Evolutionary conservation across 2,797 vertebrate species (phyloP), one percentile per base, ranked within the genome.

Genomic region (Numenius phaeopus): DNA sequence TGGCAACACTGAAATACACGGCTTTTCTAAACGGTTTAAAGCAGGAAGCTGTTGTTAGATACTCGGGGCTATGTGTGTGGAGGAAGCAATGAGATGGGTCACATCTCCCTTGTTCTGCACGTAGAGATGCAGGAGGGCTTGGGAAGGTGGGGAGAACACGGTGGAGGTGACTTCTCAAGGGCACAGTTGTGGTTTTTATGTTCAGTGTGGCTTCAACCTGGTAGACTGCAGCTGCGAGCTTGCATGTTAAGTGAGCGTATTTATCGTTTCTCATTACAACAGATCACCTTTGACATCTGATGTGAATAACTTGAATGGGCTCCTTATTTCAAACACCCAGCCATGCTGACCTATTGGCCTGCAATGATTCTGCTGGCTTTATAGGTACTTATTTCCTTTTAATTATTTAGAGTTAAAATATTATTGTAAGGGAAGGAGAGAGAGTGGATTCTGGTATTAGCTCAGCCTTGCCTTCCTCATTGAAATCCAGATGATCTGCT

Each of bases 341-440:
- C 59, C 14, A 0, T 30, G 77, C 66, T 54, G 55, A 89, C 81
- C 81, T 91, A 1, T 34, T 92, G 57, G 75, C 57, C 81, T 83
- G 65, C 88, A 65, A 0, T 72, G 72, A 62, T 91, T 86, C 76
- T 92, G 76, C 65, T 66, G 54, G 42, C 39, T 93, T 92, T 69
- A 62, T 76, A 87, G 70, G 39, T 91, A 50, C 61, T 95, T 86
- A 81, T 24, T 89, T 69, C 42, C 62, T 94, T 91, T 92, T 83
- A 94, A 91, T 96, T 87, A 88, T 92, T 91, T 91, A 34, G 24
- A 71, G 57, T 55, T 69, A 69, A 95, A 91, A 86, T 89, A 65
- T 49, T 59, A 39, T n/a, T 78, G 39, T 42, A 50, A 76, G 44
- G 40, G 34, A 70, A 32, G 52, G n/a, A 9, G 54, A 46, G 54